These are phyloP conservation scores for Parambassis ranga DNA, from an alignment of 2,797 vertebrate species.

Conservation along the genomic window DNA sequence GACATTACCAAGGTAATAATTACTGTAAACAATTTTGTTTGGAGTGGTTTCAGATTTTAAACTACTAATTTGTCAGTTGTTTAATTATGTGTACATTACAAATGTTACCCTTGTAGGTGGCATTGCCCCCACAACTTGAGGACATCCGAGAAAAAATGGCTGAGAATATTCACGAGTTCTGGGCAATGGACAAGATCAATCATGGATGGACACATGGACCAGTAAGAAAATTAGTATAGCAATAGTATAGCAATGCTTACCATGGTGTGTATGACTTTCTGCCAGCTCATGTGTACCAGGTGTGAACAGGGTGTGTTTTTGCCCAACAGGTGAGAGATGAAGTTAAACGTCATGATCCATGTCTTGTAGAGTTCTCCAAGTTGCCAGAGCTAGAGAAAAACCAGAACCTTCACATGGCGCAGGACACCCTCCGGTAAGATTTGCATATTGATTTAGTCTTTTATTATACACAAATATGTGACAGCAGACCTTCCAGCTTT, in stretches of 20 bases:
- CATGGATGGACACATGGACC: constrained; percentile 91
- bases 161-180: constrained; percentile 94
- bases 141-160: constrained; percentile 91
- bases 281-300: neutral
- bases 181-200: constrained; percentile 92
- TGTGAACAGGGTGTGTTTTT: neutral
- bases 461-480: no score
- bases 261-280: no score
- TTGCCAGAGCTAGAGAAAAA: constrained; percentile 90
- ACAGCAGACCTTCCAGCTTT: neutral
- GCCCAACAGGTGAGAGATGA: constrained; percentile 88
- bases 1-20: constrained; percentile 88
- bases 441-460: no score
- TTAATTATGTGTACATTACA: neutral
- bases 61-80: neutral
- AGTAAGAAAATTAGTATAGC: constrained; percentile 83
- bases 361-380: constrained; percentile 91
- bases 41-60: neutral
- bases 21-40: neutral
- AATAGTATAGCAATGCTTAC: no score
- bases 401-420: constrained; percentile 89
- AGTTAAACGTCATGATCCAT: constrained; percentile 87
- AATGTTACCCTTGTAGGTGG: constrained; percentile 76
- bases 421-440: constrained; percentile 91
- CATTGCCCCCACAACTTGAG: constrained; percentile 88